Conservation (phyloP, 1,140 invertebrate genomes). For the Calephelis virginiensis region DNA sequence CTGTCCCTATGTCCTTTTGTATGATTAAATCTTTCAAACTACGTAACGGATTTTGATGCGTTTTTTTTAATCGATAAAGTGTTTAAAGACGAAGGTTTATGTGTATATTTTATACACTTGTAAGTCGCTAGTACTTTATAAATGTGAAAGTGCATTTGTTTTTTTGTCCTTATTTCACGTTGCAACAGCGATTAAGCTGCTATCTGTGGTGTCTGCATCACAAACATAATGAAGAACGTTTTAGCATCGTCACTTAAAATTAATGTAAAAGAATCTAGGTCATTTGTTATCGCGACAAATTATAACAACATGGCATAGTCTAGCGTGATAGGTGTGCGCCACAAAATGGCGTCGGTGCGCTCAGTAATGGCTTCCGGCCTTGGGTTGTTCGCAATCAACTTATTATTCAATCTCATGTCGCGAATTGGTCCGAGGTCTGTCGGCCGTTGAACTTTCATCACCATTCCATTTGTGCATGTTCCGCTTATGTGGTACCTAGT, state of each 20-base stretch:
- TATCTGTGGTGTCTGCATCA: no score
- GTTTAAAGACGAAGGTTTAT: no score
- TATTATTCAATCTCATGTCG: slow-evolving; percentile 78
- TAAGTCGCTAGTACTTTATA: no score
- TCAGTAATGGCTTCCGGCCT: slow-evolving; percentile 69
- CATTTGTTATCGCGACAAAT: slow-evolving; percentile 21
- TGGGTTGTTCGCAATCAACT: slow-evolving; percentile 72
- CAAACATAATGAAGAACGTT: not conserved
- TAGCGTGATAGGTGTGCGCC: slow-evolving; percentile 42
- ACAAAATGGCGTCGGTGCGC: slow-evolving; percentile 64
- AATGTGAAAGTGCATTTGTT: no score
- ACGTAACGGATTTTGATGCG: no score
- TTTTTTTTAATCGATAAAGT: no score
- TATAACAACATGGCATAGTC: slow-evolving; percentile 12
- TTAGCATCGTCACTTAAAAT: not conserved
- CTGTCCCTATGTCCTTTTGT: no score
- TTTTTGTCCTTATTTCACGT: no score
- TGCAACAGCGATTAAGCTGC: no score
- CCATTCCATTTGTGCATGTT: slow-evolving; percentile 50
- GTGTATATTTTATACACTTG: no score
- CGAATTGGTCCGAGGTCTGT: slow-evolving; percentile 75
- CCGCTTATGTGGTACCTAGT: slow-evolving; percentile 18
- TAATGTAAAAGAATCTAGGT: not conserved
- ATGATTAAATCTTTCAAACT: no score
- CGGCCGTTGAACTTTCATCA: slow-evolving; percentile 63